phyloP scores from a whole-genome alignment of 1,140 invertebrate genomes.

The Neotoxoptera formosana region DNA sequence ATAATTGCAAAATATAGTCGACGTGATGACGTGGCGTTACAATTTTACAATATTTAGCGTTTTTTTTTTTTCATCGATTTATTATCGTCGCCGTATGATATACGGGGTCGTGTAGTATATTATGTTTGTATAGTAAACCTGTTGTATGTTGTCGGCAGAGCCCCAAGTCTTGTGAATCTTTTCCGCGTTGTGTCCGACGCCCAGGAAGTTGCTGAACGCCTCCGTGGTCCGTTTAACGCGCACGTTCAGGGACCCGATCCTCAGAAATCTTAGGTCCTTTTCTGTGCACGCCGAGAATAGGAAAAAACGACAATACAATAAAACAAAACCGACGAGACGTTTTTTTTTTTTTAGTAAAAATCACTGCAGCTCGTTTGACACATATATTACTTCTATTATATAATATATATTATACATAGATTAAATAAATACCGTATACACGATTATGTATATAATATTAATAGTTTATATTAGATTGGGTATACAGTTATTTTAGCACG shows the following conservation, averaged over 20 bases:
- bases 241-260: constrained; percentile 90
- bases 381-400: background rate
- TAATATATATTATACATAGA: background rate
- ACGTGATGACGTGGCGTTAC: background rate
- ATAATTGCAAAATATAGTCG: background rate
- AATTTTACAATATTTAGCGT: background rate
- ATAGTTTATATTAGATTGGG: too few species aligned
- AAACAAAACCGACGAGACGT: background rate
- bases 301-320: constrained; percentile 59
- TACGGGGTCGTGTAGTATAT: background rate
- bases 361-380: background rate
- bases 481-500: background rate
- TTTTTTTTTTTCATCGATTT: background rate
- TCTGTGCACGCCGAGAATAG: constrained; percentile 68
- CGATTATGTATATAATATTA: too few species aligned
- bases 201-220: constrained; percentile 86
- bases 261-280: constrained; percentile 85
- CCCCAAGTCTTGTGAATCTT: constrained; percentile 85
- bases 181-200: constrained; percentile 70
- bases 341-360: background rate
- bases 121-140: background rate
- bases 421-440: background rate
- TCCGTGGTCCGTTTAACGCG: constrained; percentile 90
- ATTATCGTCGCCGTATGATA: background rate
- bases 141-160: constrained; percentile 80